Evolutionary conservation across 2,888 invertebrate genomes (phyloP).

Genomic region (Tiliacea aurago): DNA sequence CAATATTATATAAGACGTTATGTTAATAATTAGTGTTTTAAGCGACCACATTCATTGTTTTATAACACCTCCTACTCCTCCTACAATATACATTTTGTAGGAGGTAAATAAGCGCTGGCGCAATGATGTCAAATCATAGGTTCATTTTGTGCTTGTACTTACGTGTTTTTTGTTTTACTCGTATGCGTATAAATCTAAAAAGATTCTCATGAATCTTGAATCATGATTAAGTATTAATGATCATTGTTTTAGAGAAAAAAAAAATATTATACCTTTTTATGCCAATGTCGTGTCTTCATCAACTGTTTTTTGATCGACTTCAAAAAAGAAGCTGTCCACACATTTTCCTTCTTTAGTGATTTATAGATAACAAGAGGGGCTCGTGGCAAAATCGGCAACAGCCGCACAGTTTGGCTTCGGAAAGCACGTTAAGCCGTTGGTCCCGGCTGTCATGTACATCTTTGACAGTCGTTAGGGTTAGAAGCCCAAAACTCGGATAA

Average conservation of each 20-base stretch:
- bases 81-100: conserved; percentile 16
- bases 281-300: not conserved
- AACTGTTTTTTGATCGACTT: not conserved
- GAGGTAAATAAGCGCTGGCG: conserved; percentile 14
- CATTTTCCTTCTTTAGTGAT: not conserved
- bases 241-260: not conserved
- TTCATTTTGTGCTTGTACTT: not conserved
- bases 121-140: not conserved
- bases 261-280: not conserved
- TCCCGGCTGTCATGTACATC: too few species aligned
- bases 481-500: too few species aligned
- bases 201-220: not conserved
- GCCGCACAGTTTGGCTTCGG: too few species aligned
- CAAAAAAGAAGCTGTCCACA: too few species aligned
- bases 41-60: conserved; percentile 41
- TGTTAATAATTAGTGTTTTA: conserved; percentile 34
- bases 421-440: too few species aligned
- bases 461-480: too few species aligned
- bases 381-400: too few species aligned
- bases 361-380: too few species aligned
- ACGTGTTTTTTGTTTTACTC: not conserved
- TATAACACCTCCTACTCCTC: too few species aligned
- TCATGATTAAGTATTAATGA: not conserved
- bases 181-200: not conserved
- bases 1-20: conserved; percentile 61